Evolutionary conservation across 1,140 invertebrate species (phyloP).

Genomic region (Drosophila sulfurigaster): DNA sequence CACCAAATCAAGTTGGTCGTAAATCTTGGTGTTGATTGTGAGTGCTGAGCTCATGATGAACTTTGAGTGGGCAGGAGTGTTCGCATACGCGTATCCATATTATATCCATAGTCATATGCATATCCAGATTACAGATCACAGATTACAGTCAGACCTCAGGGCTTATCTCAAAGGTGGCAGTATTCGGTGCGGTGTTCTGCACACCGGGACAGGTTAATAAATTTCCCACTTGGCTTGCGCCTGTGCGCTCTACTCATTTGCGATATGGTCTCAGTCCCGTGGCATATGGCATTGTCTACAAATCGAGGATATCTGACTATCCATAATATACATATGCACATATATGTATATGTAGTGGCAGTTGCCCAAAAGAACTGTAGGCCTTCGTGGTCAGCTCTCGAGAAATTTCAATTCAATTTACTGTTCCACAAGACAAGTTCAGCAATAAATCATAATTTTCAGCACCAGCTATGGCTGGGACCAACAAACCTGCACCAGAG

Average conservation of each 20-base stretch:
- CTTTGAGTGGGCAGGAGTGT: neutral
- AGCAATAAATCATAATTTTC: slow-evolving; percentile 75
- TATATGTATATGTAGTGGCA: neutral
- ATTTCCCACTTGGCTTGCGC: slow-evolving; percentile 62
- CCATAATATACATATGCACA: neutral
- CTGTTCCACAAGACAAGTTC: slow-evolving; percentile 76
- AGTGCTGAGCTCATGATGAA: slow-evolving; percentile 18
- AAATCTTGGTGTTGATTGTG: slow-evolving; percentile 34
- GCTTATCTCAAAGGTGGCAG: slow-evolving; percentile 62
- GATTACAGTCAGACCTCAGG: slow-evolving; percentile 7
- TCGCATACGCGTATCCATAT: neutral
- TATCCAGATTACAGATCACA: neutral
- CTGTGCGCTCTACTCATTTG: slow-evolving; percentile 42
- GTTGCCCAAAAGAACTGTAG: slow-evolving; percentile 31
- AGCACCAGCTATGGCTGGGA: slow-evolving; percentile 33
- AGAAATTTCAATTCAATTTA: slow-evolving; percentile 65
- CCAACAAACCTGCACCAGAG: slow-evolving; percentile 51
- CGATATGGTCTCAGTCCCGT: slow-evolving; percentile 17
- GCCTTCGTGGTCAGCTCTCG: slow-evolving; percentile 32
- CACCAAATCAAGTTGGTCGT: slow-evolving; percentile 9
- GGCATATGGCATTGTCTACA: slow-evolving; percentile 42
- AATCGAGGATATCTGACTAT: slow-evolving; percentile 40
- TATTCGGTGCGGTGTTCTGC: slow-evolving; percentile 32
- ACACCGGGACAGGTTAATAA: slow-evolving; percentile 81
- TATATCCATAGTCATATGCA: slow-evolving; percentile 5